These are phyloP conservation scores for Muscicapa striata DNA, from an alignment of 2,797 vertebrate genomes.

Conservation along the genomic window DNA sequence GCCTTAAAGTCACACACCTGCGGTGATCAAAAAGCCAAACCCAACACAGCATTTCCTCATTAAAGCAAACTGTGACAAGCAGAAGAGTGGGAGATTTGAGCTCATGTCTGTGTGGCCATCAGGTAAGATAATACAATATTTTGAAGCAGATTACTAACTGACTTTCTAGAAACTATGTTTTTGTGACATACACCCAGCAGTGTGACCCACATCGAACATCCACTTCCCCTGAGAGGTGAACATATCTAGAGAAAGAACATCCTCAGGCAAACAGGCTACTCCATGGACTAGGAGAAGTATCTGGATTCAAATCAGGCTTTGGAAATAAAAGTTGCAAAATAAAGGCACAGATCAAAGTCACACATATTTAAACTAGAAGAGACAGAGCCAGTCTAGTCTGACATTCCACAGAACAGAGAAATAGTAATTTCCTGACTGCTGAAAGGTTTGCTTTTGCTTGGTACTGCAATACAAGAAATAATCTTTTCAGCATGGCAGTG, in stretches of 20 bases:
- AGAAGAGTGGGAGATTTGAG: neutral
- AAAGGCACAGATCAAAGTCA: neutral
- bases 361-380: neutral
- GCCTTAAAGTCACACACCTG: neutral
- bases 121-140: neutral
- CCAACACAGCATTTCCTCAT: neutral
- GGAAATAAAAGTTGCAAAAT: neutral
- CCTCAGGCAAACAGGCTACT: neutral
- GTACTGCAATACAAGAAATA: neutral
- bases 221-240: neutral
- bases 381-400: neutral
- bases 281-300: neutral
- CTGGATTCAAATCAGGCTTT: neutral
- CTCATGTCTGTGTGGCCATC: accelerated
- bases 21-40: neutral
- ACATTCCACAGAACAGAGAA: neutral
- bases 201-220: neutral
- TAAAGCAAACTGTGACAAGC: neutral
- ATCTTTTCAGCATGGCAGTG: neutral
- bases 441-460: neutral
- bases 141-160: neutral
- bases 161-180: neutral
- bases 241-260: neutral
- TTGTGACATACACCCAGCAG: neutral
- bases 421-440: neutral